These are phyloP conservation scores for Naso thynnoides DNA, from an alignment of 2,797 vertebrate genomes.

Conservation along the genomic window DNA sequence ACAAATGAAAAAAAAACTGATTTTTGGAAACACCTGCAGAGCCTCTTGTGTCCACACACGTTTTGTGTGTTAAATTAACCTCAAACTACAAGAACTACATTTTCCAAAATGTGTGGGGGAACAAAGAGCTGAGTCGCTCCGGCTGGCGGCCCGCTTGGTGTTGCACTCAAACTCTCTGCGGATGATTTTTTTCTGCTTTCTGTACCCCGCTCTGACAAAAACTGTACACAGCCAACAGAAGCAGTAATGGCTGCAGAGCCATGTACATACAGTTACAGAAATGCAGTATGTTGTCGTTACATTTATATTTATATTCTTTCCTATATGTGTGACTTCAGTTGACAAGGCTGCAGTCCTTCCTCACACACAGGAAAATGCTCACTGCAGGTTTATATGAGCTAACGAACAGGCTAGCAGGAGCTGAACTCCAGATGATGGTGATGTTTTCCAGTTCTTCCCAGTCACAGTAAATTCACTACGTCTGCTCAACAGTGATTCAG, in stretches of 20 bases:
- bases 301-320: constrained; percentile 52
- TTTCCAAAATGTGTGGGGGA: background rate
- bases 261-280: constrained; percentile 45
- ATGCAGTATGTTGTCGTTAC: constrained; percentile 50
- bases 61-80: background rate
- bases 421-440: background rate
- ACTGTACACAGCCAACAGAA: constrained; percentile 48
- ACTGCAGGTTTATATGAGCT: constrained; percentile 24
- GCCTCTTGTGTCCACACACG: background rate
- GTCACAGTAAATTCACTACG: background rate
- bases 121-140: background rate
- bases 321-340: constrained; percentile 46
- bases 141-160: constrained; percentile 46
- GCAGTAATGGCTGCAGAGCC: constrained; percentile 34
- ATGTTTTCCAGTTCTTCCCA: background rate
- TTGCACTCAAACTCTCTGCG: constrained; percentile 47
- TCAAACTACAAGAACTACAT: background rate
- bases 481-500: background rate
- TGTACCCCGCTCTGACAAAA: constrained; percentile 42
- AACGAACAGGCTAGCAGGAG: background rate
- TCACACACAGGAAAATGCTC: constrained; percentile 40
- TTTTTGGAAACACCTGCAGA: background rate
- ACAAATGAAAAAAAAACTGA: too few species aligned
- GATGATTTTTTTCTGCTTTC: constrained; percentile 58
- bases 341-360: constrained; percentile 44